phyloP scores from a whole-genome alignment of 2,113 vertebrate species.

The Leptobrachium leishanense region DNA sequence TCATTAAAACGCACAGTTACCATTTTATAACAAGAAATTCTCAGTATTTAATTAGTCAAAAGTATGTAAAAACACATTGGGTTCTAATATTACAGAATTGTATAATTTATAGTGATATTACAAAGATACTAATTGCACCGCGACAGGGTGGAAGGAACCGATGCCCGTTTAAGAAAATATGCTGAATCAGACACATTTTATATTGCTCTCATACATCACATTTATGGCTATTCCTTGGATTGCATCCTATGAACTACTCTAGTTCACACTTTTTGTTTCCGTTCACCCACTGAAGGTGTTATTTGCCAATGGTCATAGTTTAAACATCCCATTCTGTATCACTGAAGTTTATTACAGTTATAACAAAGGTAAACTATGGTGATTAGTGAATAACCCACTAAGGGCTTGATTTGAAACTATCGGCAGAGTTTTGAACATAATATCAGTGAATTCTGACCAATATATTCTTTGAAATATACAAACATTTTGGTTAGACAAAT shows the following conservation, averaged over 20 bases:
- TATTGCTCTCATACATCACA: conserved; percentile 54
- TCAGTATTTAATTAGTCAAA: conserved; percentile 40
- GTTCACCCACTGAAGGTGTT: too few species aligned
- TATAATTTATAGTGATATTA: conserved; percentile 49
- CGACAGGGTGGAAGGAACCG: conserved; percentile 49
- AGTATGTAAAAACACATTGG: conserved; percentile 36
- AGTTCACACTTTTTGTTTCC: too few species aligned
- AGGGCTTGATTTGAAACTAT: too few species aligned
- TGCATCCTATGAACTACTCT: neutral
- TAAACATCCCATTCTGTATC: too few species aligned
- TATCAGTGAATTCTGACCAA: too few species aligned
- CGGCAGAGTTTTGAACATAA: too few species aligned
- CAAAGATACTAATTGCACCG: conserved; percentile 47
- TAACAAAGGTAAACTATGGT: too few species aligned
- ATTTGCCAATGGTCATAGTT: too few species aligned
- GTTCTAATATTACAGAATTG: conserved; percentile 55
- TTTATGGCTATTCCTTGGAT: conserved; percentile 33
- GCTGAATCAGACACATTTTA: conserved; percentile 58
- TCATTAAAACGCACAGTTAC: neutral
- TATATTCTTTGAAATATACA: too few species aligned
- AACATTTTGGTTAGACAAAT: too few species aligned
- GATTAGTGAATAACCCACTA: too few species aligned
- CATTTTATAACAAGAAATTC: neutral
- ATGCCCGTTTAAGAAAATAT: conserved; percentile 58
- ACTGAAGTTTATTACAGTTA: too few species aligned